Evolutionary conservation across 2,113 vertebrate species (phyloP).

Genomic region (Amblyopsis rosae): DNA sequence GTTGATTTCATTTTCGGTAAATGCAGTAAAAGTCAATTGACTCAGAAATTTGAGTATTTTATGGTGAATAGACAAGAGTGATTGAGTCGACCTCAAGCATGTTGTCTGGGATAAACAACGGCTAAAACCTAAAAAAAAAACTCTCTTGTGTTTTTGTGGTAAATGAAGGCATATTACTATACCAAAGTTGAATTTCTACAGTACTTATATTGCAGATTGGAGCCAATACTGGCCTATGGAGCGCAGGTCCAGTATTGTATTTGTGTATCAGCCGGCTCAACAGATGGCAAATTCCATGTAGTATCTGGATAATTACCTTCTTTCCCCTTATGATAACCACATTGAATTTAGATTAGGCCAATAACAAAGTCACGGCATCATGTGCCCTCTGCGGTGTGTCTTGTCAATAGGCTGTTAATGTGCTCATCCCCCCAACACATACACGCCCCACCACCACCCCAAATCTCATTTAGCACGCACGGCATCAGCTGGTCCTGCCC

Average conservation of each 20-base stretch:
- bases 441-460: no score
- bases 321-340: constrained; percentile 49
- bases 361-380: constrained; percentile 43
- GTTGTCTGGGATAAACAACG: not conserved
- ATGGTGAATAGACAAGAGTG: no score
- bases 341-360: constrained; percentile 63
- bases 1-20: no score
- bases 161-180: no score
- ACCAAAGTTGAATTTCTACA: not conserved
- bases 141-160: no score
- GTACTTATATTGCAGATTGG: constrained; percentile 28
- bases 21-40: no score
- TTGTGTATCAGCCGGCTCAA: constrained; percentile 32
- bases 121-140: not conserved
- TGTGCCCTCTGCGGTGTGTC: constrained; percentile 34
- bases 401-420: constrained; percentile 55
- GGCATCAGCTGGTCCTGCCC: constrained; percentile 49
- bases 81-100: not conserved
- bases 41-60: no score
- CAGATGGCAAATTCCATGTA: constrained; percentile 34
- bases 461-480: constrained; percentile 40
- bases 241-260: constrained; percentile 8
- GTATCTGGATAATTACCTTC: constrained; percentile 58
- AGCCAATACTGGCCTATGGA: constrained; percentile 6
- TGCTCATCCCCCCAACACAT: constrained; percentile 11